Conservation (phyloP, 2,797 vertebrate genomes). For the Hypotaenidia okinawae region DNA sequence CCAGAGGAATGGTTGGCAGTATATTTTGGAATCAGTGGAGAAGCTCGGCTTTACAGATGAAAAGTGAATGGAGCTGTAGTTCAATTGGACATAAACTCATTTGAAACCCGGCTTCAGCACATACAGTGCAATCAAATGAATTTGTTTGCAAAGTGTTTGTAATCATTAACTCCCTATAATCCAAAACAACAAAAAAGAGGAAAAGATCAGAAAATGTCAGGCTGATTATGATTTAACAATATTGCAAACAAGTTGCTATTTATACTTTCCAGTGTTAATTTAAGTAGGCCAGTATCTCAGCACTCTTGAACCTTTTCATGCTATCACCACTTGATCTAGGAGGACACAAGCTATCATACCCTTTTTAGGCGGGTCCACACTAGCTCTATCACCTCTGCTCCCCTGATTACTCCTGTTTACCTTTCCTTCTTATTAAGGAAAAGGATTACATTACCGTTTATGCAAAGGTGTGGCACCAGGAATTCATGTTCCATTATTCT, state of each 20-base stretch:
- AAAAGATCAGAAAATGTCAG: background rate
- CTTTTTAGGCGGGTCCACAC: background rate
- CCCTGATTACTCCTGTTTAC: background rate
- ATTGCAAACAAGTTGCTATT: background rate
- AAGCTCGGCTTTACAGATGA: background rate
- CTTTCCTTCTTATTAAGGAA: background rate
- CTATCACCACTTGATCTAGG: background rate
- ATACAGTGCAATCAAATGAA: background rate
- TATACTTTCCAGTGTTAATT: background rate
- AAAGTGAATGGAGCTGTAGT: background rate
- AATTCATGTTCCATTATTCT: background rate
- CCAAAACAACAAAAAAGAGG: background rate
- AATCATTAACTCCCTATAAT: background rate
- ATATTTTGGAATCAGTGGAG: background rate
- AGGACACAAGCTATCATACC: background rate
- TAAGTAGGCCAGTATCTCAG: background rate
- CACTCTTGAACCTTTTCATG: background rate
- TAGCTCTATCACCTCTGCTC: background rate
- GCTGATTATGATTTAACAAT: background rate
- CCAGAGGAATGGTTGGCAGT: background rate
- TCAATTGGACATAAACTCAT: background rate
- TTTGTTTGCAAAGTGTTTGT: background rate
- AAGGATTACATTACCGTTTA: background rate
- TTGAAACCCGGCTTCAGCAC: background rate
- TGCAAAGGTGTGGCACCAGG: background rate